phyloP scores from a whole-genome alignment of 2,113 vertebrate species.

The Nesoenas mayeri region DNA sequence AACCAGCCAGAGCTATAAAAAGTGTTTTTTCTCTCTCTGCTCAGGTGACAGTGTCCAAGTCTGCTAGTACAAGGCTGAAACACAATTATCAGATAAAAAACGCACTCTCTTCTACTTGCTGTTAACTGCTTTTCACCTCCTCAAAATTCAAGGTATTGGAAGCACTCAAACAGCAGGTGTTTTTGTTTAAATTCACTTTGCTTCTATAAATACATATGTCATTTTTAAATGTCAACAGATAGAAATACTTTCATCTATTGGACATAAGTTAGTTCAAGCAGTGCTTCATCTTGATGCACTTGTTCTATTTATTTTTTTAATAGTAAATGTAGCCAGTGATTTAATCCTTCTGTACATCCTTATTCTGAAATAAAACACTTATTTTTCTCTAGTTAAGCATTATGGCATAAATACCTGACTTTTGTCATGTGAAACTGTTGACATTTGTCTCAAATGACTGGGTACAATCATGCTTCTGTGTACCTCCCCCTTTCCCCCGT shows the following conservation, averaged over 20 bases:
- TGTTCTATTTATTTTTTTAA: background rate
- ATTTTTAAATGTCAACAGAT: background rate
- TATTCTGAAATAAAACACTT: background rate
- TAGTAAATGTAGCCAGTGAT: background rate
- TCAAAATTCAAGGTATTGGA: background rate
- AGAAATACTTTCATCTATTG: background rate
- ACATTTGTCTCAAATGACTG: slow-evolving; percentile 23
- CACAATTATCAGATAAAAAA: background rate
- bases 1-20: background rate
- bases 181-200: background rate
- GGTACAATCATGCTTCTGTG: slow-evolving; percentile 27
- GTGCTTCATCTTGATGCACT: background rate
- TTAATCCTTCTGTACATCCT: background rate
- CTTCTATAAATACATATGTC: background rate
- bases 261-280: background rate
- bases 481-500: background rate
- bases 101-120: background rate
- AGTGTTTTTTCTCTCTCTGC: background rate
- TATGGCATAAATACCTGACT: background rate
- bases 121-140: background rate
- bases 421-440: background rate
- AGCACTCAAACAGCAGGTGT: background rate
- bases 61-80: background rate
- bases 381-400: background rate
- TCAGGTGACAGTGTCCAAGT: no score